Evolutionary conservation across 37 sponge, comb jelly and placozoan genomes (phyloP).

Genomic region (Ephydatia muelleri): DNA sequence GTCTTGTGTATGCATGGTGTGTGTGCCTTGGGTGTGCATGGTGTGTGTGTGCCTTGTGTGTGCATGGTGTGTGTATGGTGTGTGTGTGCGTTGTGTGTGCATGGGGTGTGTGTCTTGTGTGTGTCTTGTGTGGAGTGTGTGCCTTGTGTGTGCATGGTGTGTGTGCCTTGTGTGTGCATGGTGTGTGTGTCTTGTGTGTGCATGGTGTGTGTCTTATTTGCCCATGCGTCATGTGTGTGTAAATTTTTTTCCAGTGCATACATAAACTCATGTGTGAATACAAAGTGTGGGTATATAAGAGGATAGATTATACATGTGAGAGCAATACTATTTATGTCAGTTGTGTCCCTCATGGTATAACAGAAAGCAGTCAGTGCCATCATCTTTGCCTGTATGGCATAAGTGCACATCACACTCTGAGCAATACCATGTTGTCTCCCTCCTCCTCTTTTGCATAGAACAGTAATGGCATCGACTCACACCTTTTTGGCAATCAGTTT

Average conservation of each 20-base stretch:
- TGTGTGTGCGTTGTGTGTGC: too few relatives aligned
- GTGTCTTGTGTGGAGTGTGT: too few relatives aligned
- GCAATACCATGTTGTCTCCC: background rate
- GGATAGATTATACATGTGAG: background rate
- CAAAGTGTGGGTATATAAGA: background rate
- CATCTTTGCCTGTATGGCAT: slow-evolving; percentile 3
- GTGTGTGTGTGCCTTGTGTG: too few relatives aligned
- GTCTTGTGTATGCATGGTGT: too few relatives aligned
- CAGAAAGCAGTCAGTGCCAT: background rate
- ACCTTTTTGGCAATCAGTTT: background rate
- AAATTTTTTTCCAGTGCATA: background rate
- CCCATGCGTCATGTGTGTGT: too few relatives aligned
- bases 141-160: too few relatives aligned
- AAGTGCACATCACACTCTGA: background rate
- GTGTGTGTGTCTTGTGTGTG: too few relatives aligned
- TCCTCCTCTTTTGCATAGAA: background rate
- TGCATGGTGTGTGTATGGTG: too few relatives aligned
- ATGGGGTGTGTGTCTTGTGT: too few relatives aligned
- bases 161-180: too few relatives aligned
- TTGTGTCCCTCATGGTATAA: background rate
- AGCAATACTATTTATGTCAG: background rate
- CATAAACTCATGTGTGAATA: background rate
- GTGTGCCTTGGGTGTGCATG: too few relatives aligned
- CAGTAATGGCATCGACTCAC: background rate
- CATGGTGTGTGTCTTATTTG: too few relatives aligned